Evolutionary conservation across 2,113 vertebrate genomes (phyloP), one percentile per base, ranked within the genome.

Genomic region (Andinoacara biseriatus): DNA sequence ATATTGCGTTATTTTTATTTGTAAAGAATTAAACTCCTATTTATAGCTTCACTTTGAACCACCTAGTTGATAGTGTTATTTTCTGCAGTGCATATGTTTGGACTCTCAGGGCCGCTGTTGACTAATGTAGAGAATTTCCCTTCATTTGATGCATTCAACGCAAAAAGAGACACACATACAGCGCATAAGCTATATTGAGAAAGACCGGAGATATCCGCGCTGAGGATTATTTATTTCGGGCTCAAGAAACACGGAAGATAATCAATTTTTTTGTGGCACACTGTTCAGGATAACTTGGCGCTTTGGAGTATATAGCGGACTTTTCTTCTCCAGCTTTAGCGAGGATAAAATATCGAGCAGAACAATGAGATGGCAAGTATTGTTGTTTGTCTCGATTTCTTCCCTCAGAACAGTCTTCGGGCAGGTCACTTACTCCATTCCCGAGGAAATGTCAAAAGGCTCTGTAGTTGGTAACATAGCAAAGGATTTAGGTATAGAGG

Each of bases 401-500:
- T 85, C 58, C 62, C 18, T 86, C 13, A 0, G 18, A 14, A n/a
- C 26, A 7, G 82, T 80, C 65, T 2, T 43, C 65, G 90, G 83
- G 46, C 90, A 94, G 43, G 89, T 91, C 58, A 63, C 67, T 14
- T 85, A 85, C 60, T 63, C 83, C 18, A 80, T 85, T 46, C 83
- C 83, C 0, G 83, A 85, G 49, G 83, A 85, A 85, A 85, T 85
- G 83, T 15, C 77, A 5, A 80, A 57, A 54, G 85, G 85, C 22
- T 83, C 85, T 5, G 18, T 83, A 5, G 56, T 87, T 3, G 85
- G 85, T 10, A 87, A 75, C 13, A 84, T 96, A n/a, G 94, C 82
- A 22, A 93, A 52, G 8, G 95, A 96, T 89, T 83, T 96, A 49
- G 94, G 94, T 3, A 85, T 96, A 57, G 89, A 89, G 13, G 40